Percentiles rank a stretch among this genome's conserved stretches.
These are phyloP conservation scores for Sula dactylatra DNA, from an alignment of 2,113 vertebrate genomes.

Conservation along the genomic window DNA sequence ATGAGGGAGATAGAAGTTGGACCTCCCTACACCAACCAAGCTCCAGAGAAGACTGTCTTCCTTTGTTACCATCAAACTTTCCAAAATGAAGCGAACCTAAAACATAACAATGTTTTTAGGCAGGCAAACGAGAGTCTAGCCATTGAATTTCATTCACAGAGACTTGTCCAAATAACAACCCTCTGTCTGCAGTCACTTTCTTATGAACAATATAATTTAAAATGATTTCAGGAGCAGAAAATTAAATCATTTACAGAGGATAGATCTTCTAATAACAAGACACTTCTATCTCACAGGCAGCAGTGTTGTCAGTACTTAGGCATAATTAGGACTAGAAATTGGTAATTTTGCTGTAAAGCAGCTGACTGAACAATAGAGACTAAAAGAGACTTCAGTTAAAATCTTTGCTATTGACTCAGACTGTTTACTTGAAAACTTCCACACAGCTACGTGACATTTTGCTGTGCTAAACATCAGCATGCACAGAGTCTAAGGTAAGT, in stretches of 20 bases:
- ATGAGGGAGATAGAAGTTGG: neutral
- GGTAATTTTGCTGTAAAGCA: neutral
- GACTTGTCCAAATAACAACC: conserved; percentile 24
- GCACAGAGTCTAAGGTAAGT: neutral
- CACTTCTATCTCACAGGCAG: conserved; percentile 23
- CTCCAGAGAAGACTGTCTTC: conserved; percentile 13
- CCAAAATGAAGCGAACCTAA: conserved; percentile 49
- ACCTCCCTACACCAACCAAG: neutral
- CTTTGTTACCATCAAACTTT: conserved; percentile 48
- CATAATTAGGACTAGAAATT: conserved; percentile 29
- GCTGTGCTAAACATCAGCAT: neutral
- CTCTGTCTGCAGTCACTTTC: conserved; percentile 25
- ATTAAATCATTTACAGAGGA: conserved; percentile 59
- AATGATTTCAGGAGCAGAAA: conserved; percentile 66
- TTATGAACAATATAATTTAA: conserved; percentile 39
- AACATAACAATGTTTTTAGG: conserved; percentile 14
- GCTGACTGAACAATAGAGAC: neutral
- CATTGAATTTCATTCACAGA: conserved; percentile 22
- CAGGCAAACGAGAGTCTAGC: conserved; percentile 11
- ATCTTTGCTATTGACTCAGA: neutral
- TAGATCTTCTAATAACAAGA: conserved; percentile 28
- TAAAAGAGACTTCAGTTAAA: neutral
- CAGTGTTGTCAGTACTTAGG: neutral
- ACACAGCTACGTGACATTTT: neutral
- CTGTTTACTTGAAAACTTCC: neutral